Base-by-base conservation (phyloP, 2,113 vertebrate genomes). In the Oreochromis tanganicae region DNA sequence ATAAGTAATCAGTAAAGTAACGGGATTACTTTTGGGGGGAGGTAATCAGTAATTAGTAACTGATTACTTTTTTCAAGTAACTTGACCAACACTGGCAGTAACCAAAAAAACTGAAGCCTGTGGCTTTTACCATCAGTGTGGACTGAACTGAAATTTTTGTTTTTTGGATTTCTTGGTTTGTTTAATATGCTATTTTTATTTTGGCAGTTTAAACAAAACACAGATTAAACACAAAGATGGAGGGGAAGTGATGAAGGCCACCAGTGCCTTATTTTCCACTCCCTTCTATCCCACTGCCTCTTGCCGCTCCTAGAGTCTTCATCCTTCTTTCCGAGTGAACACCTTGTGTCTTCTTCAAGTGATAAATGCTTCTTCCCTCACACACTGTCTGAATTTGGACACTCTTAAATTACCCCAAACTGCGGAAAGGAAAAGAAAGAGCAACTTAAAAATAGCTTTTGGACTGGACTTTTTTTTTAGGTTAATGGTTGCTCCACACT, bases 361-460 rank as follows among this genome's bases (percentile, higher is more conserved):
- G 96, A 97, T 95, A 85, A 93, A 97, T 96, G 93, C 85, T 11
- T 91, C 91, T 91, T 88, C 71, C 86, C 84, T 83, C 21, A 56
- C 88, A 80, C 83, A 80, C 87, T 89, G 92, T 95, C 94, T 93
- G 90, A 88, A 71, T 90, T 89, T 89, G 79, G 92, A 93, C 90
- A 92, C 94, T 93, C 92, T 95, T 94, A 95, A 96, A 96, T 95
- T 95, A 96, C 94, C 91, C 91, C 93, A 91, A 92, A 89, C 92
- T 92, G 88, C 80, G 61, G 90, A 82, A 82, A 90, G 82, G 84
- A 87, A 84, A 94, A 87, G 85, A 88, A 91, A 92, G 86, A 94
- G 41, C 80, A 88, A 87, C 90, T 94, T 93, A 94, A 94, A 96
- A 96, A 96, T 95, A 96, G 94, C 92, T 89, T 89, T 84, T 90